These are phyloP conservation scores for Bombus balteatus DNA, from an alignment of 1,140 invertebrate species.

Conservation along the genomic window DNA sequence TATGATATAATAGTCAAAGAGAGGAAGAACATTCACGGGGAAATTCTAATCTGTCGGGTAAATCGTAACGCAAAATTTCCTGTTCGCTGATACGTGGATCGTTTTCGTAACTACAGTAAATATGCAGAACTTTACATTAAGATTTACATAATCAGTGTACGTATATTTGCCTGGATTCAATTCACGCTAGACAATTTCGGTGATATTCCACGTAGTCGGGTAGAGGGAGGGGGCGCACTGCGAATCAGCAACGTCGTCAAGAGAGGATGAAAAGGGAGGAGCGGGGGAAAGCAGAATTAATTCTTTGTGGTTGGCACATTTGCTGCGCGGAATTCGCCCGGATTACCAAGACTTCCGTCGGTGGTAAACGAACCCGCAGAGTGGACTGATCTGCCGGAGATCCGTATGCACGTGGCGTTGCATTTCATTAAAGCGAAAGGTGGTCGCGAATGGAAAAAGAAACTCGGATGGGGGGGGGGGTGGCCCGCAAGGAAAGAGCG, in stretches of 20 bases:
- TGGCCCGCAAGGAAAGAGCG: constrained; percentile 4
- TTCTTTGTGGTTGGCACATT: constrained; percentile 49
- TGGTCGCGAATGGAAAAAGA: constrained; percentile 40
- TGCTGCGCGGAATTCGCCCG: constrained; percentile 45
- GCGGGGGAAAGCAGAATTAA: constrained; percentile 35
- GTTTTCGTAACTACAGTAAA: constrained; percentile 45
- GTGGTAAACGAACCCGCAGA: constrained; percentile 67
- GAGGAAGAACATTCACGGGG: neutral
- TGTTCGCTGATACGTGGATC: constrained; percentile 26
- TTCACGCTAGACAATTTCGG: constrained; percentile 42
- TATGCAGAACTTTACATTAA: constrained; percentile 42
- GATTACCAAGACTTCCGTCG: constrained; percentile 64
- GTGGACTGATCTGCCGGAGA: constrained; percentile 65
- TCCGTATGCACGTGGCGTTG: constrained; percentile 70
- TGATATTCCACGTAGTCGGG: constrained; percentile 31
- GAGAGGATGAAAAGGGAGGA: no score
- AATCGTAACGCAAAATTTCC: constrained; percentile 33
- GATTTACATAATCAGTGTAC: constrained; percentile 50
- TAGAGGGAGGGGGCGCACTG: neutral
- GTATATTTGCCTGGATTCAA: constrained; percentile 43
- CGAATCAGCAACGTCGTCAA: neutral
- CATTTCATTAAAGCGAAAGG: constrained; percentile 70
- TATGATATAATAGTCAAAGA: neutral
- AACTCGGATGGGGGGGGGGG: constrained; percentile 17
- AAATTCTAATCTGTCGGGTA: neutral